Conservation (phyloP, 1,140 invertebrate species). For the Caenorhabditis tropicalis region DNA sequence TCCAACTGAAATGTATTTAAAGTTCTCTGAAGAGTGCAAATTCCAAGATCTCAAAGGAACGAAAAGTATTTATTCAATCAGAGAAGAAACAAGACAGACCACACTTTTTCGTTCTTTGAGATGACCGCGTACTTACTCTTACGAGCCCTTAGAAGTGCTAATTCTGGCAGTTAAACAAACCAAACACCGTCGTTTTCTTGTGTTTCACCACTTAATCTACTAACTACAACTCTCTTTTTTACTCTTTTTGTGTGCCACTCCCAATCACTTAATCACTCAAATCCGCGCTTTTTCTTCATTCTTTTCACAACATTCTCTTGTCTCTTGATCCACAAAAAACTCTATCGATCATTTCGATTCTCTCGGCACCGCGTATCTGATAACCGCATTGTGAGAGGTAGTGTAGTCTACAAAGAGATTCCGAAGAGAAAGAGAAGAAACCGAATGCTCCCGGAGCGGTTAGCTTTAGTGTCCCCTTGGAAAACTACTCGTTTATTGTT, state of each 20-base stretch:
- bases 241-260: background rate
- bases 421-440: background rate
- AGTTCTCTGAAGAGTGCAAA: too few species aligned
- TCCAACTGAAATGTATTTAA: too few species aligned
- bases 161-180: constrained; percentile 27
- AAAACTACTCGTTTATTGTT: background rate
- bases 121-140: background rate
- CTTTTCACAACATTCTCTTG: background rate
- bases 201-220: constrained; percentile 11
- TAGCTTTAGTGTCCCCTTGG: background rate
- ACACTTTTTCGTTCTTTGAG: background rate
- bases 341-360: background rate
- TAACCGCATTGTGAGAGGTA: background rate
- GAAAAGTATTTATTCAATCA: background rate
- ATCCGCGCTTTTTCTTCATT: background rate
- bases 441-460: background rate
- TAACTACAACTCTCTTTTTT: background rate
- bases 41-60: too few species aligned
- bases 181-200: background rate
- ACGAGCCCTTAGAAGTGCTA: constrained; percentile 13
- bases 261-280: background rate
- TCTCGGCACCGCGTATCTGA: constrained; percentile 23
- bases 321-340: background rate
- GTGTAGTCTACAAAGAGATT: constrained; percentile 2
- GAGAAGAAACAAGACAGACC: background rate